Evolutionary conservation across 2,797 vertebrate genomes (phyloP), one percentile per base, ranked within the genome.

Genomic region (Urosaurus nigricauda): DNA sequence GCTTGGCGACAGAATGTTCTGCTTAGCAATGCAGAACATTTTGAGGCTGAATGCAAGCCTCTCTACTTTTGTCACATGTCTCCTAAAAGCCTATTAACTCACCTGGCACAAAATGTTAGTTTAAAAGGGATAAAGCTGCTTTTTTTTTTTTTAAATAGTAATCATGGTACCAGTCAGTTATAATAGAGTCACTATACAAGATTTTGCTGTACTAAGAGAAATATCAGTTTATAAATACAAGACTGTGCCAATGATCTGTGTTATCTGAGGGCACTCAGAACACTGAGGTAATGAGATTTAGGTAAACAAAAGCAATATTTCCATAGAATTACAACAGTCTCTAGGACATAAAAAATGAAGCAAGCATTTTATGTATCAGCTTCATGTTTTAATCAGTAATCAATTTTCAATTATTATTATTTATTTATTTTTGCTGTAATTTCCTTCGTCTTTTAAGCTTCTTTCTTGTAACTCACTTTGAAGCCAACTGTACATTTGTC

Each of bases 1-100:
- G 32, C 5, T 91, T 78, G 26, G 0, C 7, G 84, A 53, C 5
- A 79, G 82, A 93, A 91, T 84, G 65, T 87, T 84, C 80, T 91
- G 73, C 90, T 88, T 88, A 79, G 89, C 70, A 90, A 91, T 90
- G 60, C 40, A 92, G 88, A 89, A 84, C 21, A 79, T 84, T 88
- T 89, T 90, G 85, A 71, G 8, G 70, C 5, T 80, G 21, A 75
- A 81, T 58, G 79, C 0, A 80, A 16, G 87, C 6, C 47, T 87
- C 60, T 79, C 65, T 65, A 53, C 75, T 84, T 79, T 43, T 56
- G 78, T 88, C 89, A 85, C 16, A 24, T 89, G 79, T 0, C 21
- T 60, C 71, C 13, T 8, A 86, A n/a, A 88, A 12, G 71, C 4
- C 8, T 83, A 14, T 63, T 82, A 58, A n/a, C 78, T 4, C 32